These are phyloP conservation scores for Rhopilema esculentum DNA, from an alignment of 30 jellyfish, hydroid and myxozoan species.

Conservation along the genomic window DNA sequence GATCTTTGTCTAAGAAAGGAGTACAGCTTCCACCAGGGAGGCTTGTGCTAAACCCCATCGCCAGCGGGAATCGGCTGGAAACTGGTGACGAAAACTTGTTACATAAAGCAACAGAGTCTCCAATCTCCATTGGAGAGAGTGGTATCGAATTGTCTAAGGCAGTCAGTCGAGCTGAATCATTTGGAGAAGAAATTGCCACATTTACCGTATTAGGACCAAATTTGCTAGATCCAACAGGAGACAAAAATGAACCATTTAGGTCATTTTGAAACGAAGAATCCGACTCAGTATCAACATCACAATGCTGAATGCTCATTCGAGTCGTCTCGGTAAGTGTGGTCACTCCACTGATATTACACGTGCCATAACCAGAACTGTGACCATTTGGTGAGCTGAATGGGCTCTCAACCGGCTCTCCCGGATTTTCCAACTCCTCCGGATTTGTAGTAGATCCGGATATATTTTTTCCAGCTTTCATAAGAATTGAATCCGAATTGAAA, in stretches of 20 bases:
- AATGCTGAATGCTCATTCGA: slow-evolving; percentile 60
- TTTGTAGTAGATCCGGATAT: neutral
- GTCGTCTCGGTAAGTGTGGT: slow-evolving; percentile 80
- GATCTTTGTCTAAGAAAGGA: neutral
- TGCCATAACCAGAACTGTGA: slow-evolving; percentile 37
- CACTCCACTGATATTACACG: slow-evolving; percentile 86
- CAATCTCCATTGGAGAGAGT: neutral
- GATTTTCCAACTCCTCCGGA: neutral
- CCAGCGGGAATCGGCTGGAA: neutral
- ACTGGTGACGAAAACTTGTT: neutral
- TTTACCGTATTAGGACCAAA: neutral
- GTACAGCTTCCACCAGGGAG: neutral
- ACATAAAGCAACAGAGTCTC: neutral
- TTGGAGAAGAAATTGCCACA: neutral
- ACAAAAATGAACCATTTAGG: slow-evolving; percentile 17
- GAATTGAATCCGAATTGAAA: slow-evolving; percentile 27
- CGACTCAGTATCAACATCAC: slow-evolving; percentile 10
- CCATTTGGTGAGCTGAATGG: slow-evolving; percentile 51
- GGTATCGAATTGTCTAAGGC: neutral
- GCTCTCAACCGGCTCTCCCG: neutral
- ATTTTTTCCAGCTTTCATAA: neutral
- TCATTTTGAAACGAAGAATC: slow-evolving; percentile 2
- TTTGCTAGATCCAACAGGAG: slow-evolving; percentile 40
- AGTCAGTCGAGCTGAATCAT: neutral
- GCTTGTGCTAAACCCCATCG: neutral